Evolutionary conservation across 2,113 vertebrate genomes (phyloP), one percentile per base, ranked within the genome.

Genomic region (Phrynosoma blainvillii): DNA sequence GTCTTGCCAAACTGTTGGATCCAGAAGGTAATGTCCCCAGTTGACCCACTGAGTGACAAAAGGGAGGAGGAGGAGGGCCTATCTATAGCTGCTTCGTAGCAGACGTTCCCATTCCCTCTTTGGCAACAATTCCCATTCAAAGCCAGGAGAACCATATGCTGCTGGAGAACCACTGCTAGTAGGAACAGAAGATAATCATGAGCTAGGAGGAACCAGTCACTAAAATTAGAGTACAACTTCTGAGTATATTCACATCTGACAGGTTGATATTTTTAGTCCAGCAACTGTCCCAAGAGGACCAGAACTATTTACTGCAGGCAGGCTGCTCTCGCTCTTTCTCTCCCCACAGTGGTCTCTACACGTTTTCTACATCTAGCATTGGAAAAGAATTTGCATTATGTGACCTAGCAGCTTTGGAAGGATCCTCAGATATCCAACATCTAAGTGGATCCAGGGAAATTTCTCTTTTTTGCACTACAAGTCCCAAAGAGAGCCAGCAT

Each of bases 1-100:
- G 98, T 5, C 97, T 99, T 91, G 97, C 98, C 25, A 98, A 98
- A 21, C 97, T 99, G 62, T 96, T 99, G 87, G 98, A 99, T 92
- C 98, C 98, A 0, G 98, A 99, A 92, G 98, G 98, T 99, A 91
- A 90, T 92, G 25, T 13, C 0, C 1, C 11, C 23, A 20, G 16
- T 18, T 3, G 1, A 11, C 62, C 62, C 11, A 8, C 32, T 23
- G 9, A 21, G 4, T 12, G 56, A 16, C 47, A 30, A 27, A 23
- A 2, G 23, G 68, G 12, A n/a, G 25, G 68, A 30, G 68, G 27
- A n/a, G 25, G 68, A 71, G 59, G 13, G 18, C 68, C 27, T 71
- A 30, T 13, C 68, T 71, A 30, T 30, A 71, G n/a, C 32, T 11
- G 71, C n/a, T 73, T 16, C 4, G 30, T 12, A 30, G 30, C 10